phyloP scores from a whole-genome alignment of 2,113 vertebrate genomes.

The Monarcha castaneiventris region DNA sequence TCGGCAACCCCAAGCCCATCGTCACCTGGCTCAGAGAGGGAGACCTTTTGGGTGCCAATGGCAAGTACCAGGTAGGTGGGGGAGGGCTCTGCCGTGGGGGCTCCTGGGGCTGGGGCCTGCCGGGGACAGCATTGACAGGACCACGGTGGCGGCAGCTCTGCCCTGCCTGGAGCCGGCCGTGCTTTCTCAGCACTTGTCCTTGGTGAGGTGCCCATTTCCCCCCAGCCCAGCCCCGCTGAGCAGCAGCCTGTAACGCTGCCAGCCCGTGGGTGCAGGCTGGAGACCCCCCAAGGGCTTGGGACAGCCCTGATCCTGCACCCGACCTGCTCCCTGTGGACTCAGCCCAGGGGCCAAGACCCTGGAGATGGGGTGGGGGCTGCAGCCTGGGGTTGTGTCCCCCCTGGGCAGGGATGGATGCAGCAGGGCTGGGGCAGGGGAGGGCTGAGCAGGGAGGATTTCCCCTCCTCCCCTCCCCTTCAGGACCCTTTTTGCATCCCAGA shows the following conservation, averaged over 20 bases:
- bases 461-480: not conserved
- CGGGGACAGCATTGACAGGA: rapidly evolving
- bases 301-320: not conserved
- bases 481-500: constrained; percentile 9
- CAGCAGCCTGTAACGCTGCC: not conserved
- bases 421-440: not conserved
- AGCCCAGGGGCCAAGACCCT: not conserved
- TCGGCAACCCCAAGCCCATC: constrained; percentile 95
- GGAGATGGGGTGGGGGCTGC: not conserved
- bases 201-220: not conserved
- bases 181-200: not conserved
- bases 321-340: not conserved
- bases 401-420: not conserved
- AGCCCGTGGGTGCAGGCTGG: not conserved
- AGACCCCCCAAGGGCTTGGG: not conserved
- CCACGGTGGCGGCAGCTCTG: rapidly evolving
- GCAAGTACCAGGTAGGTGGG: constrained; percentile 90
- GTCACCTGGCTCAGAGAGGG: constrained; percentile 96
- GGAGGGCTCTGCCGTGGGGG: not conserved
- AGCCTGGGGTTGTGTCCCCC: not conserved
- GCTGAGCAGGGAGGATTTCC: not conserved
- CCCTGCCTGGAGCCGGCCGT: not conserved
- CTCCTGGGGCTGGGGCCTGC: not conserved
- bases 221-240: not conserved
- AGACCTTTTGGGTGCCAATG: constrained; percentile 81